Conservation (phyloP, 2,113 vertebrate species). For the Garra rufa region DNA sequence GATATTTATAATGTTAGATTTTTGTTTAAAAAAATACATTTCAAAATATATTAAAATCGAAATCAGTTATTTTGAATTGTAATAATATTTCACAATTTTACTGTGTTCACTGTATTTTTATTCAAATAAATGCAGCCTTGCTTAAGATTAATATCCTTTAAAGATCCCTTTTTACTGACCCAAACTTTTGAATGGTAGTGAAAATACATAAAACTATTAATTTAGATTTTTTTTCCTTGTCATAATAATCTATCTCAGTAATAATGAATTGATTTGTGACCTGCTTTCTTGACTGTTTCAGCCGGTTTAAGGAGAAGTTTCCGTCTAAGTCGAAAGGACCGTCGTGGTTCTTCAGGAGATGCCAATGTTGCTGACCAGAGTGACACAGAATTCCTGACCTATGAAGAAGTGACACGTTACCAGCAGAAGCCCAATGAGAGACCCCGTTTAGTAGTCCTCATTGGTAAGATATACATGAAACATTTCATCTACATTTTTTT, state of each 20-base stretch:
- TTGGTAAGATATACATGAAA: constrained; percentile 77
- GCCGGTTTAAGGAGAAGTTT: constrained; percentile 94
- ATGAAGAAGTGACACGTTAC: constrained; percentile 93
- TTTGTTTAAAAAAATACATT: too few relatives aligned
- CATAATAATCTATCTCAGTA: too few relatives aligned
- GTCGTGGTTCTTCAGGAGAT: constrained; percentile 77
- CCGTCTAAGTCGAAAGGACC: constrained; percentile 87
- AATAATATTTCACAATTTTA: not conserved
- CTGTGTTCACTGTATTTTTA: not conserved
- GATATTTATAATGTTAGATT: too few relatives aligned
- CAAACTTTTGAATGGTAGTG: not conserved
- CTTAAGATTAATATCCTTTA: too few relatives aligned
- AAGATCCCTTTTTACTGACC: too few relatives aligned
- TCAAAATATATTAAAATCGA: not conserved
- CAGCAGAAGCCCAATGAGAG: constrained; percentile 85
- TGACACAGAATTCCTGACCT: constrained; percentile 82
- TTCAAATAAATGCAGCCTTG: not conserved
- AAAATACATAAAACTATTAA: not conserved
- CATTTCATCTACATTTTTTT: not conserved
- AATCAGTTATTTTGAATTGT: not conserved
- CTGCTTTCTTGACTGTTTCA: constrained; percentile 55
- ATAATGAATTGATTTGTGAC: not conserved
- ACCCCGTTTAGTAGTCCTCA: constrained; percentile 90
- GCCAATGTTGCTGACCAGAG: constrained; percentile 65
- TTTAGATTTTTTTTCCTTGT: not conserved